Conservation (phyloP, 2,797 vertebrate species). For the Tiaroga cobitis region DNA sequence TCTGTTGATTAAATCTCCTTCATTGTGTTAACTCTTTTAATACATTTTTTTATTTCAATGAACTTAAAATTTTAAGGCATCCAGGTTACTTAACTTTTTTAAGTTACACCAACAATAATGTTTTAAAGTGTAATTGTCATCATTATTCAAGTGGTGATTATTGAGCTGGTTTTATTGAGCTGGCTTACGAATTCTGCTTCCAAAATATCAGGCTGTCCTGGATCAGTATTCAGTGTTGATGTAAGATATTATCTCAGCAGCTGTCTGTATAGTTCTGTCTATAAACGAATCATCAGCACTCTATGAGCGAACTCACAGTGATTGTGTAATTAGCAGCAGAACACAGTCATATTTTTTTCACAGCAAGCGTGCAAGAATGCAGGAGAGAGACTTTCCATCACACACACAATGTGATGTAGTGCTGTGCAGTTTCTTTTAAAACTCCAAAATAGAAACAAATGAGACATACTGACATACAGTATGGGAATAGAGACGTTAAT, state of each 20-base stretch:
- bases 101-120: too few relatives aligned
- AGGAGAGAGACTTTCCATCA: conserved; percentile 1
- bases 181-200: neutral
- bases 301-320: neutral
- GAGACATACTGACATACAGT: neutral
- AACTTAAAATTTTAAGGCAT: too few relatives aligned
- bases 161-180: neutral
- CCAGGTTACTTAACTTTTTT: too few relatives aligned
- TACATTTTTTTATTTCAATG: too few relatives aligned
- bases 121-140: neutral
- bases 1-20: too few relatives aligned
- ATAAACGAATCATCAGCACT: conserved; percentile 4
- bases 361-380: neutral
- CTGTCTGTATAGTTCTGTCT: conserved; percentile 24
- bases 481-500: neutral
- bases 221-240: conserved; percentile 17
- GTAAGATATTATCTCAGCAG: conserved; percentile 15
- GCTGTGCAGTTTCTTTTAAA: neutral
- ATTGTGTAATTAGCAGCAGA: conserved; percentile 31
- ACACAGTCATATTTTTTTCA: conserved; percentile 6
- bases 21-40: too few relatives aligned
- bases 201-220: neutral
- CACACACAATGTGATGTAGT: neutral
- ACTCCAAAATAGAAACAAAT: neutral
- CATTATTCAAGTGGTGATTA: neutral